Evolutionary conservation across 2,888 invertebrate genomes (phyloP).

Genomic region (Pycnomerus fuliginosus): DNA sequence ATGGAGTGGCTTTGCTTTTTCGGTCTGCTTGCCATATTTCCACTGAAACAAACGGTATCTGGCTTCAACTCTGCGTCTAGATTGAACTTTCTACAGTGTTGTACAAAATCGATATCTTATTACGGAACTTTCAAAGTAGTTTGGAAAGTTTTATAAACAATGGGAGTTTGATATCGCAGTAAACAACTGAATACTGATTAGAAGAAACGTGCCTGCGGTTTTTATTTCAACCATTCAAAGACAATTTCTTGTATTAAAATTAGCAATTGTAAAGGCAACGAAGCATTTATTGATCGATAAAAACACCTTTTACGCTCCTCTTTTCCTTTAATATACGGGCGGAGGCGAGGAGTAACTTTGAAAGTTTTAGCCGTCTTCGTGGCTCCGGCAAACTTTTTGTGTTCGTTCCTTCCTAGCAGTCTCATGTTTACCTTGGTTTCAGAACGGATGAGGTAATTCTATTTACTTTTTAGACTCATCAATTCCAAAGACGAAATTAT

Average conservation of each 20-base stretch:
- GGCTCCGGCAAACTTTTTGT: conserved; percentile 23
- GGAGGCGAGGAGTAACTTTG: conserved; percentile 10
- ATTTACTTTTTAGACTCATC: conserved; percentile 37
- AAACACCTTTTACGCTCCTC: conserved; percentile 17
- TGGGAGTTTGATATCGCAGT: conserved; percentile 47
- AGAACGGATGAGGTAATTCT: conserved; percentile 36
- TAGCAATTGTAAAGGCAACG: neutral
- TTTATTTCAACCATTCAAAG: conserved; percentile 18
- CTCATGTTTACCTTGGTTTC: conserved; percentile 32
- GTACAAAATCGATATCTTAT: conserved; percentile 49
- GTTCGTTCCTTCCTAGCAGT: conserved; percentile 6
- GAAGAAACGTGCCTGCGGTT: conserved; percentile 28
- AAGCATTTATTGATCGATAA: conserved; percentile 9
- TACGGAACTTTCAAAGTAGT: conserved; percentile 47
- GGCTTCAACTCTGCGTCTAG: conserved; percentile 32
- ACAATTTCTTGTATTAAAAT: neutral
- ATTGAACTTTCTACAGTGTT: conserved; percentile 26
- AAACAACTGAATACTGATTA: conserved; percentile 48
- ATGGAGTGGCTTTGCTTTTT: conserved; percentile 57
- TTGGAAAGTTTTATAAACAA: conserved; percentile 50
- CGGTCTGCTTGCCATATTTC: conserved; percentile 47
- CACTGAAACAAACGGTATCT: conserved; percentile 23
- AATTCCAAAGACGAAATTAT: conserved; percentile 28
- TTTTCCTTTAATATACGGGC: conserved; percentile 19
- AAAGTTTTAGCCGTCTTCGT: conserved; percentile 26